Conservation (phyloP, 2,888 invertebrate species). For the Scaptomyza parva region DNA sequence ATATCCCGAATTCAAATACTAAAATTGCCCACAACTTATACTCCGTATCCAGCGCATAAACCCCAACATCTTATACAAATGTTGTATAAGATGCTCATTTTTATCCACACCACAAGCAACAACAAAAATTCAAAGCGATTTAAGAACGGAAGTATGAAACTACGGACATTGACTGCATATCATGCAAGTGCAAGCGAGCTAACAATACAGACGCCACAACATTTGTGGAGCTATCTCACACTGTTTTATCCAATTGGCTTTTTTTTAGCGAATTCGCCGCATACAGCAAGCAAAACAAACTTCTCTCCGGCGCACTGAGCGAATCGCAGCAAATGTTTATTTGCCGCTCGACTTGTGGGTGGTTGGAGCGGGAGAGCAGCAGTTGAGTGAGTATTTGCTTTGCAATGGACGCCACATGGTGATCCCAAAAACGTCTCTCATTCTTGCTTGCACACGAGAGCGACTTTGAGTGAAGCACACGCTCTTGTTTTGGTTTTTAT, state of each 20-base stretch:
- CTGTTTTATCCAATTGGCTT: slow-evolving; percentile 68
- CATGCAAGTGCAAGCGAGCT: slow-evolving; percentile 44
- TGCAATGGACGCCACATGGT: slow-evolving; percentile 31
- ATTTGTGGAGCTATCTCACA: slow-evolving; percentile 50
- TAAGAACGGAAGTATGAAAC: slow-evolving; percentile 63
- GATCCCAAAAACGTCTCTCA: slow-evolving; percentile 37
- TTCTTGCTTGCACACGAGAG: slow-evolving; percentile 18
- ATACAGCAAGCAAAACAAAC: slow-evolving; percentile 51
- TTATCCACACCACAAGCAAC: slow-evolving; percentile 68
- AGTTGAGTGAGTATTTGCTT: slow-evolving; percentile 7
- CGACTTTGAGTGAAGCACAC: slow-evolving; percentile 6
- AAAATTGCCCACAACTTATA: slow-evolving; percentile 37
- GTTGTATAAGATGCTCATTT: slow-evolving; percentile 48
- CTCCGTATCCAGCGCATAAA: slow-evolving; percentile 15
- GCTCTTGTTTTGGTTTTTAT: slow-evolving; percentile 47
- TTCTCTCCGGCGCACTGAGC: slow-evolving; percentile 30
- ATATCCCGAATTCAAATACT: slow-evolving; percentile 13
- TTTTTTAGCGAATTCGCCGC: slow-evolving; percentile 82
- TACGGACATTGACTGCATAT: slow-evolving; percentile 12
- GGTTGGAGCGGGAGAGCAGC: slow-evolving; percentile 42
- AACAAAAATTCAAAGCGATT: slow-evolving; percentile 30
- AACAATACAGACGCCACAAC: slow-evolving; percentile 35
- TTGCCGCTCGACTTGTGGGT: slow-evolving; percentile 39
- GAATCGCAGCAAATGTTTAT: slow-evolving; percentile 42
- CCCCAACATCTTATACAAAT: slow-evolving; percentile 49